A percentile compares a stretch with the other conserved stretches of the same genome.
phyloP scores from a whole-genome alignment of 2,113 vertebrate species.

The Mormyrus iriodes region DNA sequence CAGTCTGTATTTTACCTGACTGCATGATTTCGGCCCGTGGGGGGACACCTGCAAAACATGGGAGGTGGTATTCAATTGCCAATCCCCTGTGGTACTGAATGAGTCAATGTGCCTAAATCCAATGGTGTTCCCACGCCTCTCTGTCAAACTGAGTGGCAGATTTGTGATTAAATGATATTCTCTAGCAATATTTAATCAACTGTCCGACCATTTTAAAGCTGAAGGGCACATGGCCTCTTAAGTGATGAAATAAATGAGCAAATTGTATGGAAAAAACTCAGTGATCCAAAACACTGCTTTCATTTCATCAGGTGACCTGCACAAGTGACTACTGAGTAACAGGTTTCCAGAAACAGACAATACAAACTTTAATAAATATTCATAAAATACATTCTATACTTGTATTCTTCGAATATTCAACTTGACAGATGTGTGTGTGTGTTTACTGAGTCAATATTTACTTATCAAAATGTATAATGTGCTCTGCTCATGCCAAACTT shows the following conservation, averaged over 20 bases:
- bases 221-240: background rate
- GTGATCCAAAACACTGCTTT: background rate
- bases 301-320: background rate
- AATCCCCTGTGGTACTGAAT: background rate
- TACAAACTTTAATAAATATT: too few relatives aligned
- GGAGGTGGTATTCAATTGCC: background rate
- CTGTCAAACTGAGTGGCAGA: background rate
- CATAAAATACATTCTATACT: background rate
- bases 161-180: background rate
- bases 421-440: background rate
- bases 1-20: background rate
- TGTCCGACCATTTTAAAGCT: background rate
- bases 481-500: background rate
- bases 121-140: background rate
- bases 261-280: background rate
- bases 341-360: background rate
- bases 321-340: background rate
- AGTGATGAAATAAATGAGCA: background rate
- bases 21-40: background rate
- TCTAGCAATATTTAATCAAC: background rate
- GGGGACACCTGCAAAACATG: background rate
- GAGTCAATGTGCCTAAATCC: background rate
- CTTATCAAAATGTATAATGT: conserved; percentile 1
- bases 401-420: background rate
- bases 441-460: conserved; percentile 19